Percentiles rank a stretch among this genome's conserved stretches.
phyloP scores from a whole-genome alignment of 2,888 invertebrate genomes.

The Limenitis camilla region DNA sequence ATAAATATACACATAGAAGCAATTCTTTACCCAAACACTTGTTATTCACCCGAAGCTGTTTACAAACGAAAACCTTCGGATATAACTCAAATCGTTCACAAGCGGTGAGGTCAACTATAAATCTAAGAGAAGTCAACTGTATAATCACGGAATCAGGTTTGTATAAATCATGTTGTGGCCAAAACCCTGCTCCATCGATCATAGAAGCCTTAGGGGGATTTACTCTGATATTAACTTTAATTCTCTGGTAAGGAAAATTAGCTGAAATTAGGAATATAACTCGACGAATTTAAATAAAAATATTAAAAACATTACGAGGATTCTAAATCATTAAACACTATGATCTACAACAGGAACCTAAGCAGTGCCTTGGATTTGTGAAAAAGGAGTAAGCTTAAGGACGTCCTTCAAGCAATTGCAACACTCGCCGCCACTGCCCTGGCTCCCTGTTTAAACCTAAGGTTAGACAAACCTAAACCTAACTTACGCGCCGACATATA shows the following conservation, averaged over 20 bases:
- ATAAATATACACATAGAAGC: not conserved
- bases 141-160: slow-evolving; percentile 31
- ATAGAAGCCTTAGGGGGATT: slow-evolving; percentile 19
- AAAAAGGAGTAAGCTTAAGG: too few species aligned
- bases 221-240: slow-evolving; percentile 12
- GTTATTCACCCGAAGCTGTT: not conserved
- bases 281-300: too few species aligned
- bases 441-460: too few species aligned
- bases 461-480: too few species aligned
- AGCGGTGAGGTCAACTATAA: slow-evolving; percentile 29
- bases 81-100: slow-evolving; percentile 13
- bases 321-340: too few species aligned
- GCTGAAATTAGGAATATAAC: too few species aligned
- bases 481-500: too few species aligned
- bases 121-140: slow-evolving; percentile 33
- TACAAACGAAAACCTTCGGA: slow-evolving; percentile 4
- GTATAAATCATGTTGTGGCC: slow-evolving; percentile 33
- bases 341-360: too few species aligned
- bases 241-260: not conserved
- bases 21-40: not conserved
- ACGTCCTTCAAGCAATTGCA: too few species aligned
- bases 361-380: too few species aligned
- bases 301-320: too few species aligned
- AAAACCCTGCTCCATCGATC: slow-evolving; percentile 28
- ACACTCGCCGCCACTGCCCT: too few species aligned